A percentile compares a stretch with the other conserved stretches of the same genome.
phyloP scores from a whole-genome alignment of 2,113 vertebrate species.

The Ranitomeya imitator region DNA sequence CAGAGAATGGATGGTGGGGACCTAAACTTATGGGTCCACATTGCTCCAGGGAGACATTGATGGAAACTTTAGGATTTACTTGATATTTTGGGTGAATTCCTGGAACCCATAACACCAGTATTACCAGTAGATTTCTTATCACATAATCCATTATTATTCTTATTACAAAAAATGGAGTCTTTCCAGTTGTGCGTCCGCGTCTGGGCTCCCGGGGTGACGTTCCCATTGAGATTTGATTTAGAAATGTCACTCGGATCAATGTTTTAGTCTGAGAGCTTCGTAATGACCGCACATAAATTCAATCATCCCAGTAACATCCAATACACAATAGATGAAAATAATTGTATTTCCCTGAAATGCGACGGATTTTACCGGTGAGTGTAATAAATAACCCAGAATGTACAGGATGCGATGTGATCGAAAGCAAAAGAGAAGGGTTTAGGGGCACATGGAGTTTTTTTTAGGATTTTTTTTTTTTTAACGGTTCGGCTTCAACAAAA shows the following conservation, averaged over 20 bases:
- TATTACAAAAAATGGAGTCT: neutral
- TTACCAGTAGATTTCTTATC: neutral
- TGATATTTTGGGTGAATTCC: no score
- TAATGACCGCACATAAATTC: neutral
- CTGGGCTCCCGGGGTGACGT: neutral
- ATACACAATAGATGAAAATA: neutral
- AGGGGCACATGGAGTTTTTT: no score
- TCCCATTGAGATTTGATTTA: constrained; percentile 8
- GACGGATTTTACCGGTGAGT: neutral
- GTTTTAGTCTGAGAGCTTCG: neutral
- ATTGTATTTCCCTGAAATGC: constrained; percentile 14
- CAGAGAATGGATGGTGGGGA: no score
- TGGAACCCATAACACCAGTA: no score
- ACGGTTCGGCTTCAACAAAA: no score
- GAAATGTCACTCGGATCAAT: constrained; percentile 22
- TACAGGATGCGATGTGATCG: neutral
- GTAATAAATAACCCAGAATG: neutral
- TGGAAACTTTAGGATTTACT: no score
- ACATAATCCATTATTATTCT: neutral
- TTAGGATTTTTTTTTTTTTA: no score
- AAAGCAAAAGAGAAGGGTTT: neutral
- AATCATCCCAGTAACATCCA: neutral
- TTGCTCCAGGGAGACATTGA: no score
- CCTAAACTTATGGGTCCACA: no score
- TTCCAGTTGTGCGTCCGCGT: neutral